Percentiles rank a stretch among this genome's conserved stretches.
phyloP scores from a whole-genome alignment of 2,113 vertebrate species.

The Corythornis madagascariensis region DNA sequence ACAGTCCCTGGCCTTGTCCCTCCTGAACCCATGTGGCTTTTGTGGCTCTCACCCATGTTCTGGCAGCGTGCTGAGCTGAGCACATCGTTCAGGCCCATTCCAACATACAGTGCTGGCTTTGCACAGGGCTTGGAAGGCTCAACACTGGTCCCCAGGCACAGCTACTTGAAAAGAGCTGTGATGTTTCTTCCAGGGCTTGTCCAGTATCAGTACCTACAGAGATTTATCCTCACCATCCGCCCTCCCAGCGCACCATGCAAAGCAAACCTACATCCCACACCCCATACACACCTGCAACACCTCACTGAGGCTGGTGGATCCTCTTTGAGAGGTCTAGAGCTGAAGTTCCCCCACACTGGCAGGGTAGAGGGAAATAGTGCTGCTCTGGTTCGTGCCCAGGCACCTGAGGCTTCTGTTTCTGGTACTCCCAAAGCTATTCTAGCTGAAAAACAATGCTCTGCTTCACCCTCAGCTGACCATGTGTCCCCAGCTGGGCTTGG shows the following conservation, averaged over 20 bases:
- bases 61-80: not conserved
- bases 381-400: not conserved
- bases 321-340: not conserved
- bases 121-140: not conserved
- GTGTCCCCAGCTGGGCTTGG: not conserved
- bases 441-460: not conserved
- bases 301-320: not conserved
- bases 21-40: not conserved
- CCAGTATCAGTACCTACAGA: not conserved
- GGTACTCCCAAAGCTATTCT: not conserved
- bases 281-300: not conserved
- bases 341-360: rapidly evolving
- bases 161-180: rapidly evolving
- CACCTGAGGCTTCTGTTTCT: not conserved
- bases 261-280: not conserved
- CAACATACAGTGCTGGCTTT: not conserved
- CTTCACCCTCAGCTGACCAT: not conserved
- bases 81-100: rapidly evolving
- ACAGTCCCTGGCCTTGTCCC: not conserved
- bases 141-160: rapidly evolving
- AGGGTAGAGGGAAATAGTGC: not conserved
- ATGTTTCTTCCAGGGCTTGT: not conserved
- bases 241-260: not conserved
- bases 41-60: slow-evolving; percentile 18
- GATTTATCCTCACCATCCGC: not conserved